These are phyloP conservation scores for Drosophila melanogaster DNA, from an alignment of 1,140 invertebrate species.

Conservation along the genomic window DNA sequence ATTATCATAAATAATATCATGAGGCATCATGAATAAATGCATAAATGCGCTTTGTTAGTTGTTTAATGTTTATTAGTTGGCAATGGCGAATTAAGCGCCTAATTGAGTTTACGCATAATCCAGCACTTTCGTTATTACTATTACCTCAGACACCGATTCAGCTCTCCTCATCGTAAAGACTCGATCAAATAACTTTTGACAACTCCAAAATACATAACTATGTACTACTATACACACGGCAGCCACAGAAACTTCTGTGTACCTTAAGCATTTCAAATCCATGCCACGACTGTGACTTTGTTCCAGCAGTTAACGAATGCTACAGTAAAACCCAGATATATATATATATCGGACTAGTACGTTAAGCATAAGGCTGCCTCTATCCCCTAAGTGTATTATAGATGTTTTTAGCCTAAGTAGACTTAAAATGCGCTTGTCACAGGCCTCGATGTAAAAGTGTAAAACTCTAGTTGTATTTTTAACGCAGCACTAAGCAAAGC, in stretches of 20 bases:
- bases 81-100: slow-evolving; percentile 35
- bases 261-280: slow-evolving; percentile 30
- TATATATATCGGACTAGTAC: slow-evolving; percentile 12
- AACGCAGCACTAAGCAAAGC: slow-evolving; percentile 63
- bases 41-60: slow-evolving; percentile 78
- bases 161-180: slow-evolving; percentile 22
- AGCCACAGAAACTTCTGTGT: slow-evolving; percentile 3
- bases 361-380: slow-evolving; percentile 56
- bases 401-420: slow-evolving; percentile 60
- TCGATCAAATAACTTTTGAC: slow-evolving; percentile 22
- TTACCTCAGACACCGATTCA: slow-evolving; percentile 40
- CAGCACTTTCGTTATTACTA: slow-evolving; percentile 44
- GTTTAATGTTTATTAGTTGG: slow-evolving; percentile 63
- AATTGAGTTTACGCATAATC: slow-evolving; percentile 38
- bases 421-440: slow-evolving; percentile 5
- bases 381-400: slow-evolving; percentile 62
- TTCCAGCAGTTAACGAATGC: slow-evolving; percentile 50
- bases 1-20: slow-evolving; percentile 59
- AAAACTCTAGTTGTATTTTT: slow-evolving; percentile 60
- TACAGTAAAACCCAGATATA: slow-evolving; percentile 9
- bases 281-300: slow-evolving; percentile 59
- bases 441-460: slow-evolving; percentile 12
- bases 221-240: slow-evolving; percentile 20
- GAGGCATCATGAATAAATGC: slow-evolving; percentile 63
- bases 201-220: slow-evolving; percentile 8